These are phyloP conservation scores for Euphydryas editha DNA, from an alignment of 2,888 invertebrate species.

Conservation along the genomic window DNA sequence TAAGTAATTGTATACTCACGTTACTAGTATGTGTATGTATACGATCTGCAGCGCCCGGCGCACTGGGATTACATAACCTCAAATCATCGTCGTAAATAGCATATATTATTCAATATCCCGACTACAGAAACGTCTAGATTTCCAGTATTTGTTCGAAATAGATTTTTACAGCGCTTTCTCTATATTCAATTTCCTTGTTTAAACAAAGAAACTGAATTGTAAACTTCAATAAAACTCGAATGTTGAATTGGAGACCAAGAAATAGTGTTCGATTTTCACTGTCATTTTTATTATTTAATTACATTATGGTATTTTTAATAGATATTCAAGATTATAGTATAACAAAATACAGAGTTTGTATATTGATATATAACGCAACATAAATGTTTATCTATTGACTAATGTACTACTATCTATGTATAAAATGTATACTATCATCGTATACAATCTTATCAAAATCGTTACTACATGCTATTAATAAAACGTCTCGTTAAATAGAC, in stretches of 20 bases:
- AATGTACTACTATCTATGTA: too few relatives aligned
- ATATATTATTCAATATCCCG: conserved; percentile 67
- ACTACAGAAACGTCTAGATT: conserved; percentile 51
- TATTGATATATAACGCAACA: conserved; percentile 14
- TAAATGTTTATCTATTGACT: conserved; percentile 34
- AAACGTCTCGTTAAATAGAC: conserved; percentile 5
- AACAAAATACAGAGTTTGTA: not conserved
- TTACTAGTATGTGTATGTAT: conserved; percentile 45
- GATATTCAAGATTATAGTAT: not conserved
- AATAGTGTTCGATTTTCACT: not conserved
- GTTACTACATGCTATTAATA: conserved; percentile 7
- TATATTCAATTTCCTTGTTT: conserved; percentile 72
- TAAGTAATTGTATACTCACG: conserved; percentile 28
- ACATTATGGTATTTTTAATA: not conserved
- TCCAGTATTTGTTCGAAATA: conserved; percentile 56
- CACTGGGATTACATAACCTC: conserved; percentile 68
- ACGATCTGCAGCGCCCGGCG: conserved; percentile 69
- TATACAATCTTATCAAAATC: conserved; percentile 18
- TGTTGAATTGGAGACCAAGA: not conserved
- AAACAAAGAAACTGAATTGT: conserved; percentile 73
- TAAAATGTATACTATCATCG: conserved; percentile 21
- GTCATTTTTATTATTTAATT: not conserved
- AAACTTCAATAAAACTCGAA: conserved; percentile 48
- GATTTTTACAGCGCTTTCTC: conserved; percentile 66
- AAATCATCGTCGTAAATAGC: conserved; percentile 73